Percentiles rank a stretch among this genome's conserved stretches.
Conservation (phyloP, 2,888 invertebrate genomes). For the Eurytoma californica region DNA sequence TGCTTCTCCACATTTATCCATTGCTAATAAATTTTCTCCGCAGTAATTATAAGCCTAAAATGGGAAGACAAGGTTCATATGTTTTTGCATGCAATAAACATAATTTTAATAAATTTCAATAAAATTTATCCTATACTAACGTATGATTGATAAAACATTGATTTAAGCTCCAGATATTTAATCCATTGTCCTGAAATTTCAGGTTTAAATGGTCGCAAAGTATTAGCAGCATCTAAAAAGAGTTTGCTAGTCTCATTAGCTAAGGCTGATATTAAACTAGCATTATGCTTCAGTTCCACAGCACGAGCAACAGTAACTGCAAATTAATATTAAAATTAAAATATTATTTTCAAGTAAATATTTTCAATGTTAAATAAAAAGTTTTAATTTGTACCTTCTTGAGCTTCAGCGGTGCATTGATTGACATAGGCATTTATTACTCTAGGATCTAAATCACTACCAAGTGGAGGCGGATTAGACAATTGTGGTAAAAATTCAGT, state of each 20-base stretch:
- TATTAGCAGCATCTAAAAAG: slow-evolving; percentile 78
- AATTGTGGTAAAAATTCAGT: slow-evolving; percentile 73
- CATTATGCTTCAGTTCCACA: slow-evolving; percentile 80
- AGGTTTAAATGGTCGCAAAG: slow-evolving; percentile 76
- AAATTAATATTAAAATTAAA: slow-evolving; percentile 49
- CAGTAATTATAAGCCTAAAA: slow-evolving; percentile 79
- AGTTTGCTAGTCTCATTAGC: slow-evolving; percentile 80
- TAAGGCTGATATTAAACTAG: slow-evolving; percentile 78
- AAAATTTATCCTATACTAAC: slow-evolving; percentile 70
- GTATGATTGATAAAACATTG: slow-evolving; percentile 79
- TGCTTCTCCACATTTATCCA: slow-evolving; percentile 82
- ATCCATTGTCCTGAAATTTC: slow-evolving; percentile 78
- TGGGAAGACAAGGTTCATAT: neutral
- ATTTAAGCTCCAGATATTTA: slow-evolving; percentile 79
- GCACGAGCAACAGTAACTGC: slow-evolving; percentile 80
- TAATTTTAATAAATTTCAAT: neutral
- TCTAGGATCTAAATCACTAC: slow-evolving; percentile 78
- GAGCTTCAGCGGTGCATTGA: slow-evolving; percentile 82
- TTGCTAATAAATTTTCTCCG: slow-evolving; percentile 78
- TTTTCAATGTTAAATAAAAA: neutral
- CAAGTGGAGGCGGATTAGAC: slow-evolving; percentile 71
- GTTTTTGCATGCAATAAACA: neutral
- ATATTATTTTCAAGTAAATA: slow-evolving; percentile 25
- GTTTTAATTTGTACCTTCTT: slow-evolving; percentile 75
- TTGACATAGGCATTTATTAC: slow-evolving; percentile 79